Base-by-base conservation (phyloP, 1,140 invertebrate species). In the Rhizoglyphus robini region DNA sequence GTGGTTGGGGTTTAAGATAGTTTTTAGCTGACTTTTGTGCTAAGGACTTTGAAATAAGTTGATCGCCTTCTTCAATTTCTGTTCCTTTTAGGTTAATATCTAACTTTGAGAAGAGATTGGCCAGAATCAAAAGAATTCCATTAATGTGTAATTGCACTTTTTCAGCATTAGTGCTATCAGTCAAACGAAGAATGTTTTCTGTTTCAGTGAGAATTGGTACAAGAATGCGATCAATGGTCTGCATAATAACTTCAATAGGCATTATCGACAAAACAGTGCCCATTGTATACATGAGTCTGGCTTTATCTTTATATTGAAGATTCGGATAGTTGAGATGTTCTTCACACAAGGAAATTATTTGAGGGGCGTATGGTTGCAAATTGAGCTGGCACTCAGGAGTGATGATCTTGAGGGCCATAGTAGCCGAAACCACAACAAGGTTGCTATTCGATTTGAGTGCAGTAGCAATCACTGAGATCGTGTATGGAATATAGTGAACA, bases 321-420 rank as follows among this genome's bases (percentile, higher is more conserved):
- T 23, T 18, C 13, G 62, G 63, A 18, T 78, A 79, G 34, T 76
- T 76, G 1, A 85, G 71, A 20, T 79, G 77, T 62, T 76, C 72
- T 76, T 83, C 72, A 57, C 73, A 75, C 60, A 63, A 34, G 5
- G 38, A 74, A 1, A 88, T 76, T 51, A 90, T 82, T 65, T 84
- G 81, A 60, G 81, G 81, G 0, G 86, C 85, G 69, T 84, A 86
- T 0, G 86, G 85, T 48, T 81, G 78, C 27, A 94, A 77, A 71
- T 83, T 81, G 4, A 80, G 73, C 65, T 82, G 80, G 73, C 88
- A 91, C 72, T 90, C 88, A 23, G 83, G 77, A 2, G 86, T 84
- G 27, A 94, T 81, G 70, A 92, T 89, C 72, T 90, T 89, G 0
- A 94, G 77, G 2, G 90, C 88, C 75, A 92, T 83, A 13, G 89